Conservation (phyloP, 2,113 vertebrate species). For the Tachuris rubrigastra region DNA sequence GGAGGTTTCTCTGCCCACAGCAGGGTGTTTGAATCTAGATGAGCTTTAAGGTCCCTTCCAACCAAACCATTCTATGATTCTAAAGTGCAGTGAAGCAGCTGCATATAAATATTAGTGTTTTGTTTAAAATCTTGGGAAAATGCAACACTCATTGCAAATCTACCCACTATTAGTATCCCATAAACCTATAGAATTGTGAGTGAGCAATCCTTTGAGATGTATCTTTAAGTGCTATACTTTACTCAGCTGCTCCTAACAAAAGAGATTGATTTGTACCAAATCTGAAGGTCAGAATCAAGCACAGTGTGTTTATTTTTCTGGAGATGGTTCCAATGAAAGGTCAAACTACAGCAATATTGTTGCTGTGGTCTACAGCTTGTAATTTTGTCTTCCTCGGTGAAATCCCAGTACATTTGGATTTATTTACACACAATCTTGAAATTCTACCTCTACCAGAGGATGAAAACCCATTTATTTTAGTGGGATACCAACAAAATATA, state of each 20-base stretch:
- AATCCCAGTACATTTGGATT: not conserved
- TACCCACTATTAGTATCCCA: not conserved
- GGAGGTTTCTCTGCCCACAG: not conserved
- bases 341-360: not conserved
- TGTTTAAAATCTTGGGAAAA: slow-evolving; percentile 45
- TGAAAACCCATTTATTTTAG: not conserved
- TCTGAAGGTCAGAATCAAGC: slow-evolving; percentile 12
- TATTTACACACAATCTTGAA: not conserved
- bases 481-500: fast-evolving
- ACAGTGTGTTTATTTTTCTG: not conserved
- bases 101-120: slow-evolving; percentile 26
- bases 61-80: not conserved
- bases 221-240: slow-evolving; percentile 14
- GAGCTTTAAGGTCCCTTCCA: not conserved
- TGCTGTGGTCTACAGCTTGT: not conserved
- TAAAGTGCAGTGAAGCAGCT: not conserved
- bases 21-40: not conserved
- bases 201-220: not conserved
- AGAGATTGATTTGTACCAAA: slow-evolving; percentile 4
- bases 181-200: not conserved
- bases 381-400: not conserved
- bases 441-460: not conserved
- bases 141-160: slow-evolving; percentile 38
- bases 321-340: not conserved
- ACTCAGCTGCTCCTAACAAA: not conserved